These are phyloP conservation scores for Aricia agestis DNA, from an alignment of 1,140 invertebrate genomes.

Conservation along the genomic window DNA sequence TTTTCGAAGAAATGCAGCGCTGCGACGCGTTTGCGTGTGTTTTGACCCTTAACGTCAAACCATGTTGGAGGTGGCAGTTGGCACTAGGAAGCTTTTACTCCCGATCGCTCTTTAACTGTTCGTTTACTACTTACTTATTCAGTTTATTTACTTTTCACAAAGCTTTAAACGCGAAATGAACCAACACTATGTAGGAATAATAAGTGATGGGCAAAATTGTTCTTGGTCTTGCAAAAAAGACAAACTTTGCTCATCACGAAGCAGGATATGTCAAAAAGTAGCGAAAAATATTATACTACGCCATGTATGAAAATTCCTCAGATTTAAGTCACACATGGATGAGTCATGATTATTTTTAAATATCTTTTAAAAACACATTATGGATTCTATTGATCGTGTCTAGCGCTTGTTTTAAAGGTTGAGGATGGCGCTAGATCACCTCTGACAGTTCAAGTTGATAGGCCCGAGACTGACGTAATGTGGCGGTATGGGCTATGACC, in stretches of 20 bases:
- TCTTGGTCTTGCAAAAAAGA: too few species aligned
- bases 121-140: too few species aligned
- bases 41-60: too few species aligned
- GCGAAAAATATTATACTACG: background rate
- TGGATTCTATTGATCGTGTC: background rate
- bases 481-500: slow-evolving; percentile 31
- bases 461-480: slow-evolving; percentile 47
- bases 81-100: background rate
- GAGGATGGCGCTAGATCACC: slow-evolving; percentile 56
- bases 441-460: slow-evolving; percentile 38
- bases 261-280: too few species aligned
- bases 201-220: too few species aligned
- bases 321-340: background rate
- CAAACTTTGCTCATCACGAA: too few species aligned
- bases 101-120: background rate
- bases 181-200: too few species aligned
- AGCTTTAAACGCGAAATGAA: background rate
- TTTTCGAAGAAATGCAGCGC: too few species aligned
- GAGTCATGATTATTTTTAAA: slow-evolving; percentile 25
- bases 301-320: background rate
- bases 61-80: too few species aligned
- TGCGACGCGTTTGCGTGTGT: too few species aligned
- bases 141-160: background rate
- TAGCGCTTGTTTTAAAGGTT: slow-evolving; percentile 49
- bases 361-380: slow-evolving; percentile 13